Evolutionary conservation across 2,888 invertebrate species (phyloP), one percentile per base, ranked within the genome.

Genomic region (Microdon myrmicae): DNA sequence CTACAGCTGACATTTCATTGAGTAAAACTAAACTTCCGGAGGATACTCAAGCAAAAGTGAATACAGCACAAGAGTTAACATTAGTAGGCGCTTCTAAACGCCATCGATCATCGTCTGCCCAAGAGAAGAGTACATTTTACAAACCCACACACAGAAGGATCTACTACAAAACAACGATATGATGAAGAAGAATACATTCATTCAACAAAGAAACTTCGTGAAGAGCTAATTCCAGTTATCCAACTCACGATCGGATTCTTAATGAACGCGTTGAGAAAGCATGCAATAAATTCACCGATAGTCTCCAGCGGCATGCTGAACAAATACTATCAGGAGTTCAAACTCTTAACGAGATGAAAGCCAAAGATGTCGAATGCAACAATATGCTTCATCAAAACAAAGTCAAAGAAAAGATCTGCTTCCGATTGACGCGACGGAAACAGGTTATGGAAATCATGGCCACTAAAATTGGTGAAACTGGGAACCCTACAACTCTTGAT

Each of bases 321-420:
- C 86, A 87, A 70, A 80, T 89, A 4, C 79, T 86, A 2, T 79
- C 83, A 0, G 88, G 89, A 74, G 86, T 90, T 58, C 83, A 88
- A 71, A 87, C 88, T 0, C 79, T 93, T 56, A 83, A 88, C 67
- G 89, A 88, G 70, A 80, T 92, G 39, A 85, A 86, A 71, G 86
- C 88, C 72, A 93, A 93, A 75, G 94, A 94, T 80, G 85, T 87
- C 70, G 93, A 94, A 77, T 91, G 92, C 90, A 92, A 93, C 75
- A 88, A 90, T 56, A 87, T 94, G 44, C 77, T 93, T 8, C 88
- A 90, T 72, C 81, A 92, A 68, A 90, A 90, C 74, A 92, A 92
- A 75, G 84, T 92, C 3, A 93, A 94, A 80, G 91, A 93, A 73
- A 92, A 93, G 73, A 85, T 92, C 13, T 81, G 90, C 37, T 80